Evolutionary conservation across 2,888 invertebrate genomes (phyloP).

Genomic region (Erpobdella octoculata): DNA sequence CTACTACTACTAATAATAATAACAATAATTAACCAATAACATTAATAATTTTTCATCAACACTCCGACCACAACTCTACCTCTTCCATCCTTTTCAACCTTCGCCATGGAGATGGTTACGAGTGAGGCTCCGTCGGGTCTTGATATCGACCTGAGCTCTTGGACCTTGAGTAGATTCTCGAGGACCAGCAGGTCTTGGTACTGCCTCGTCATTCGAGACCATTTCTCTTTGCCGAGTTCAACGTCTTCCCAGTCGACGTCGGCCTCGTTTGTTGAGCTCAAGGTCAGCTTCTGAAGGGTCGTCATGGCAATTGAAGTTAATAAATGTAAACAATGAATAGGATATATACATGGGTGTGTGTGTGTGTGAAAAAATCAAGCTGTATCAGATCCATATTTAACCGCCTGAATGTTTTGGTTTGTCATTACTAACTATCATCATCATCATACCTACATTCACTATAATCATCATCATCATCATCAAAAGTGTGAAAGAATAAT

Average conservation of each 20-base stretch:
- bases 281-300: too few species aligned
- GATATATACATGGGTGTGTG: too few species aligned
- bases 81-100: not conserved
- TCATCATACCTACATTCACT: not conserved
- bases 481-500: not conserved
- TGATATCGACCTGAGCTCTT: not conserved
- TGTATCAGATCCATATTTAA: too few species aligned
- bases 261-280: not conserved
- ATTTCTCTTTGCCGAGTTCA: constrained; percentile 2
- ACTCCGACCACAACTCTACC: not conserved
- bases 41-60: not conserved
- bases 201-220: not conserved
- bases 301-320: too few species aligned
- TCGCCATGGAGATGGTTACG: not conserved
- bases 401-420: not conserved
- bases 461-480: not conserved
- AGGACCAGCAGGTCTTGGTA: constrained; percentile 24
- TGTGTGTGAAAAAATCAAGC: too few species aligned
- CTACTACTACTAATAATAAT: constrained; percentile 1
- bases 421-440: not conserved
- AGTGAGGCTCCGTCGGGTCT: not conserved
- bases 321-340: too few species aligned
- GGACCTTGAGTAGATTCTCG: constrained; percentile 10
- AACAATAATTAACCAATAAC: not conserved
- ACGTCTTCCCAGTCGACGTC: constrained; percentile 10